Evolutionary conservation across 2,113 vertebrate genomes (phyloP).

Genomic region (Pollimyrus isidori): DNA sequence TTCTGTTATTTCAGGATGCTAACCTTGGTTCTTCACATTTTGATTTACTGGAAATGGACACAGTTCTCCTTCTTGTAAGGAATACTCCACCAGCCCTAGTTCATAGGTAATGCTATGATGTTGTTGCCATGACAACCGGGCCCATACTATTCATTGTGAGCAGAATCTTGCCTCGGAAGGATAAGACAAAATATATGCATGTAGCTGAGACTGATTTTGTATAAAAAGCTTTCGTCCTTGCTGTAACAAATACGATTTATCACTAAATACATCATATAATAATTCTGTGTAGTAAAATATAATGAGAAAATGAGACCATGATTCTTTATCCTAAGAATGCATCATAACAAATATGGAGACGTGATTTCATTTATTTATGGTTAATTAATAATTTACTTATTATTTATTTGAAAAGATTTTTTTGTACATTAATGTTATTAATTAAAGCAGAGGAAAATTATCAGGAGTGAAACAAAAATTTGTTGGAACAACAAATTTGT

Average conservation of each 20-base stretch:
- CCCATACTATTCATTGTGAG: constrained; percentile 29
- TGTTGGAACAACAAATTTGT: background rate
- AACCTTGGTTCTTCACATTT: background rate
- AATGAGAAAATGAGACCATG: background rate
- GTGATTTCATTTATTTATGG: background rate
- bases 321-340: background rate
- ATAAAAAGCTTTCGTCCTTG: background rate
- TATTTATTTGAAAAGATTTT: background rate
- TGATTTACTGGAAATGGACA: background rate
- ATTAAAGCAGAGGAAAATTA: background rate
- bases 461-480: background rate
- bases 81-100: constrained; percentile 26
- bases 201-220: constrained; percentile 15
- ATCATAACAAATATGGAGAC: background rate
- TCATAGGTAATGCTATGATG: constrained; percentile 23
- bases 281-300: background rate
- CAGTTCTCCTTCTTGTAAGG: constrained; percentile 21
- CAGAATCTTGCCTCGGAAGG: constrained; percentile 31
- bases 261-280: background rate
- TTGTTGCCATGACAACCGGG: constrained; percentile 40
- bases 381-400: background rate
- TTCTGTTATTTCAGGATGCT: background rate
- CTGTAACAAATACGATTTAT: background rate
- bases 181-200: constrained; percentile 21
- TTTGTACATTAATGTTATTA: background rate